Conservation (phyloP, 2,797 vertebrate genomes). For the Lepus oiostolus region DNA sequence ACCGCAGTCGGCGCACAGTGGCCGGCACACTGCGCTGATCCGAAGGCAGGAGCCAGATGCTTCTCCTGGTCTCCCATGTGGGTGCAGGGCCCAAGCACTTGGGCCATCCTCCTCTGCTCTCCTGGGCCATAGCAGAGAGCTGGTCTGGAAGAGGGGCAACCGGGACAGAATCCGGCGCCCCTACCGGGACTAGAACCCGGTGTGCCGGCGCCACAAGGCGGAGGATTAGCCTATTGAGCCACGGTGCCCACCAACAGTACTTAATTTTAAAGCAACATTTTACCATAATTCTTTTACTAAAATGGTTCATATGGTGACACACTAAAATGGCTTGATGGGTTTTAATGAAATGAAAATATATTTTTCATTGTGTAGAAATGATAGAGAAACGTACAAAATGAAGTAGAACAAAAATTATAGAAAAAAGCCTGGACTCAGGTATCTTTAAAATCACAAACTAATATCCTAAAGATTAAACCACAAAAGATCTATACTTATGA, state of each 20-base stretch:
- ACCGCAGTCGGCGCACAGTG: no score
- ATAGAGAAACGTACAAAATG: not conserved
- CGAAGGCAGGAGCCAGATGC: no score
- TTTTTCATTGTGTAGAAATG: slow-evolving; percentile 14
- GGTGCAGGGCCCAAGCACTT: no score
- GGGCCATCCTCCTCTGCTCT: no score
- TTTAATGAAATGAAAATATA: slow-evolving; percentile 10
- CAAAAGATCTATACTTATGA: not conserved
- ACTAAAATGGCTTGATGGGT: not conserved
- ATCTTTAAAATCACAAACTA: not conserved
- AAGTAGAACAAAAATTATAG: not conserved
- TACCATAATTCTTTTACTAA: not conserved
- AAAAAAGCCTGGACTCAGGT: not conserved
- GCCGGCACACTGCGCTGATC: no score
- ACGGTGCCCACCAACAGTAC: not conserved
- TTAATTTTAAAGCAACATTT: slow-evolving; percentile 44
- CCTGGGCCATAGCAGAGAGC: no score
- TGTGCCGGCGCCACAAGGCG: no score
- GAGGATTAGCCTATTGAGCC: no score
- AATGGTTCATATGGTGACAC: not conserved
- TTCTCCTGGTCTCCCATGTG: no score
- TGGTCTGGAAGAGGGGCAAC: no score
- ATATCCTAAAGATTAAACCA: not conserved
- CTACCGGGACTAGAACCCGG: no score
- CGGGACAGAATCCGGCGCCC: no score